Evolutionary conservation across 2,797 vertebrate species (phyloP), one percentile per base, ranked within the genome.

Genomic region (Coilia nasus): DNA sequence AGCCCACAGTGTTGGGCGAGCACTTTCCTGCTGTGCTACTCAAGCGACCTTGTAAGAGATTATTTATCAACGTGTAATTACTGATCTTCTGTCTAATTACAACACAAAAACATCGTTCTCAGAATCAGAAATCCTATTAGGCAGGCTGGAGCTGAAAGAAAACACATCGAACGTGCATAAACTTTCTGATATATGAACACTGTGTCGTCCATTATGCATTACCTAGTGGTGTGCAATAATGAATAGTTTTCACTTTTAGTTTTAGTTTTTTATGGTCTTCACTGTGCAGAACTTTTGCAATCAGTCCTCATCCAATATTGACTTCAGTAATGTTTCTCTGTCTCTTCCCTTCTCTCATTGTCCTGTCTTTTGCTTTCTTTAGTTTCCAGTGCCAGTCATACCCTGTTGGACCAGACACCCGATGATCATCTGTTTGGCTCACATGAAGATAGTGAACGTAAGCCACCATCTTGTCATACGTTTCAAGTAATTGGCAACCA

Each of bases 351-450:
- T 85, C 62, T 50, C 15, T 41, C 31, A 1, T 25, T 21, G 21
- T 31, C 28, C 35, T 21, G 19, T 31, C 25, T 35, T 14, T 54
- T 1, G 21, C 62, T 83, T 41, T 54, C 21, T 54, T 64, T 56
- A 91, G 91, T 85, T 62, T 84, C 87, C 84, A 87, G 84, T 81
- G 88, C 82, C 80, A 85, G 85, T 84, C 60, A 35, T 56, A 81
- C 86, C 54, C 60, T 90, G 31, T 59, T 90, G 86, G 90, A 89
- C 47, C 81, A 64, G 81, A 83, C 64, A 41, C 78, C 62, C 9
- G 87, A 86, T 81, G 83, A 84, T 41, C 83, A 75, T n/a, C 56
- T 62, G 10, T 84, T 78, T n/a, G 82, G 35, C 62, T 46, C 84
- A 59, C n/a, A 17, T 11, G 86, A 89, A 82, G 54, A 84, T 82